phyloP scores from a whole-genome alignment of 2,888 invertebrate genomes.

The Doris montereyensis region DNA sequence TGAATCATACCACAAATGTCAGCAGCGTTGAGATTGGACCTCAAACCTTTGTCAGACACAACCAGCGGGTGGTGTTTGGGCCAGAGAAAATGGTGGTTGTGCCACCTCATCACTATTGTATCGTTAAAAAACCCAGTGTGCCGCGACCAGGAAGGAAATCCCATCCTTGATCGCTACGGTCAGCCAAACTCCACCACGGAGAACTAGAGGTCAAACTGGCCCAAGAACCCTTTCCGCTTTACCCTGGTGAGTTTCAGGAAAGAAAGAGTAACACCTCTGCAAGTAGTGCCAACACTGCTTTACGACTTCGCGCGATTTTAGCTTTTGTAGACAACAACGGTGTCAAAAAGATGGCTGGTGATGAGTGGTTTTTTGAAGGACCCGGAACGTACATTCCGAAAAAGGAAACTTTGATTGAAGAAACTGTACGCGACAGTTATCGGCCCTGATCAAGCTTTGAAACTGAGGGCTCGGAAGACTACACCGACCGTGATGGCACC shows the following conservation, averaged over 20 bases:
- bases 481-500: conserved; percentile 66
- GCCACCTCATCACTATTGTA: conserved; percentile 74
- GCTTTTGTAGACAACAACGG: conserved; percentile 70
- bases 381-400: conserved; percentile 74
- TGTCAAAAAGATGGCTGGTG: conserved; percentile 72
- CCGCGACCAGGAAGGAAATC: conserved; percentile 65
- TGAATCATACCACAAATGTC: conserved; percentile 73
- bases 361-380: conserved; percentile 75
- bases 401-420: conserved; percentile 74
- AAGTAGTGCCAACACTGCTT: conserved; percentile 71
- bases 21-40: conserved; percentile 73
- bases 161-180: conserved; percentile 69
- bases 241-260: conserved; percentile 73
- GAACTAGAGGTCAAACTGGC: conserved; percentile 74
- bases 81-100: conserved; percentile 74
- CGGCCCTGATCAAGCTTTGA: conserved; percentile 74
- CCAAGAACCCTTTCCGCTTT: conserved; percentile 75
- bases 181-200: conserved; percentile 73
- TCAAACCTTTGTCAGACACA: conserved; percentile 73
- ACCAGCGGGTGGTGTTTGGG: conserved; percentile 73
- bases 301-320: conserved; percentile 72
- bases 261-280: conserved; percentile 66
- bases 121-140: conserved; percentile 74
- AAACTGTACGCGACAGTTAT: conserved; percentile 72
- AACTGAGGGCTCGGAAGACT: conserved; percentile 73